Base-by-base conservation (phyloP, 2,888 invertebrate genomes). In the Parthenolecanium corni region DNA sequence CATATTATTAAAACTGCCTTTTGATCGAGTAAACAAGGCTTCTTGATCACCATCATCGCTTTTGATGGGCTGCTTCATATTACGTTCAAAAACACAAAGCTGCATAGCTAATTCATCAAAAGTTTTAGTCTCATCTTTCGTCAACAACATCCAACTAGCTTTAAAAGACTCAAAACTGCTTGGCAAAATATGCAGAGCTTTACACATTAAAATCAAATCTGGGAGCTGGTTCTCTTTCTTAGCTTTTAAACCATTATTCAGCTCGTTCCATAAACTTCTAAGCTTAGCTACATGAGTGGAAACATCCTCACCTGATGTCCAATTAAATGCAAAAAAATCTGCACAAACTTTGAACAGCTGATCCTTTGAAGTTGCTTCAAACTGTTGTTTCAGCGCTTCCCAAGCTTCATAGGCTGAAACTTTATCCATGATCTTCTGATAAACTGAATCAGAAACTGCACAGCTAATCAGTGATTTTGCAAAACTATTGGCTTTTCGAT, bases 391-490 rank as follows among this genome's bases (percentile, higher is more conserved):
- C n/a, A n/a, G n/a, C n/a, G n/a, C n/a, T n/a, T 71, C 68, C 70
- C 71, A 71, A 24, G 69, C 68, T 11, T 72, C 70, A 52, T 65
- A 62, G 0, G 71, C 71, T 52, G 70, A 68, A 20, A 70, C 68
- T 68, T 69, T 70, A 62, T 71, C 71, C 71, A 72, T 71, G 36
- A 71, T 71, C 63, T 72, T 72, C 44, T 71, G 69, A 66, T 72
- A 69, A 1, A 72, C 69, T 12, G 66, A 63, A 64, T 71, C 71
- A 23, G 68, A 70, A 2, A 71, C 66, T 54, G 70, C 56, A 66
- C 68, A 70, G 24, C 69, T 65, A 38, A 72, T 71, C 70, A 71
- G 70, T 0, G 71, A 69, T 51, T 71, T 72, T 3, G 71, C 70
- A 62, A 71, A 71, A 65, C 70, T 71, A 52, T 71, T 72, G 2